phyloP scores from a whole-genome alignment of 2,888 invertebrate species.

The Torymus tubicola region DNA sequence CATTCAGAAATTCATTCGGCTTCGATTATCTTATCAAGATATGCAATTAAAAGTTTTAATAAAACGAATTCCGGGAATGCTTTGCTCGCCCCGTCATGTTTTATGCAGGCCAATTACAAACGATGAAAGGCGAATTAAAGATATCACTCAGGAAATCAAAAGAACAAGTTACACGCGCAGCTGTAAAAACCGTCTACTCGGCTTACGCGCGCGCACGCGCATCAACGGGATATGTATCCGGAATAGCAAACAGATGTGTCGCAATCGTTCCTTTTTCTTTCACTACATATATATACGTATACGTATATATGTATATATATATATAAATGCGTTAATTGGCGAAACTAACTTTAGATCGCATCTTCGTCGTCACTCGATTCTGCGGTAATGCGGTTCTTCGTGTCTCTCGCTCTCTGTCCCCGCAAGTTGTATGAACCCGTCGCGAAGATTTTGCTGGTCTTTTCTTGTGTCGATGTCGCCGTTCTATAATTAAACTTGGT shows the following conservation, averaged over 20 bases:
- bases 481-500: neutral
- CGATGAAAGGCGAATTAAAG: constrained; percentile 31
- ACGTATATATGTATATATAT: no score
- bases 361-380: constrained; percentile 11
- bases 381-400: constrained; percentile 1
- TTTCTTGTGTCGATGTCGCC: neutral
- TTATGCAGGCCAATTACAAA: constrained; percentile 12
- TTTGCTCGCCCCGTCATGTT: neutral
- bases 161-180: constrained; percentile 3
- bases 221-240: constrained; percentile 8
- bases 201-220: no score
- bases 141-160: constrained; percentile 31
- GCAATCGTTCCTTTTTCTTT: neutral
- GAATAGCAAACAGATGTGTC: constrained; percentile 35
- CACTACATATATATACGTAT: neutral
- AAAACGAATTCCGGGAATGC: neutral
- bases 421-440: no score
- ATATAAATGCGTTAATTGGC: constrained; percentile 28
- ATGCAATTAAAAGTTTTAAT: neutral
- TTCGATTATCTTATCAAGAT: neutral
- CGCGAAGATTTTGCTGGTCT: neutral
- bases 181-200: constrained; percentile 21
- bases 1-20: neutral
- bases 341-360: constrained; percentile 37
- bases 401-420: neutral